phyloP scores from a whole-genome alignment of 2,888 invertebrate genomes.

The Chydorus sphaericus region DNA sequence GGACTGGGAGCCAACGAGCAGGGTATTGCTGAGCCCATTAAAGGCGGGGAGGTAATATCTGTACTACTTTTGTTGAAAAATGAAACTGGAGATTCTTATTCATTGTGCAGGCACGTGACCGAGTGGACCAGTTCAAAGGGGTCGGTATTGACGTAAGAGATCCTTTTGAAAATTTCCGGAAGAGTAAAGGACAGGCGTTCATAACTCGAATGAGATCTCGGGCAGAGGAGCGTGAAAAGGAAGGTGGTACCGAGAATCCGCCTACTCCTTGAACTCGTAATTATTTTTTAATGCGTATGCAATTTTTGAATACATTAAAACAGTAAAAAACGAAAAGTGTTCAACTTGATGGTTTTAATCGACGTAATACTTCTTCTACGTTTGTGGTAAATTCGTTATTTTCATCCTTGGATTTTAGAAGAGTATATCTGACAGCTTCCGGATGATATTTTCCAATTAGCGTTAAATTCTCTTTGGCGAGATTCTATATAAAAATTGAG shows the following conservation, averaged over 20 bases:
- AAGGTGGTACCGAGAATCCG: background rate
- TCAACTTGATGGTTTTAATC: background rate
- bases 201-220: constrained; percentile 85
- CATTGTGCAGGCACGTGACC: constrained; percentile 46
- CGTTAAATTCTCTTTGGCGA: background rate
- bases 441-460: background rate
- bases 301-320: background rate
- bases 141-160: constrained; percentile 84
- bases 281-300: background rate
- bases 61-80: background rate
- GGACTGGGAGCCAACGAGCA: constrained; percentile 90
- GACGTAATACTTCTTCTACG: background rate
- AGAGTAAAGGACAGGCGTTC: constrained; percentile 88
- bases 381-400: background rate
- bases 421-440: background rate
- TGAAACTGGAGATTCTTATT: background rate
- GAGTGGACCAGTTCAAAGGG: constrained; percentile 86
- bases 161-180: constrained; percentile 93
- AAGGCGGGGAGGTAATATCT: constrained; percentile 58
- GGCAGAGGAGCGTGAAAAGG: constrained; percentile 39
- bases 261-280: background rate
- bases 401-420: background rate
- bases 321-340: no score
- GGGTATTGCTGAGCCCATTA: constrained; percentile 88
- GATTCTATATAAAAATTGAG: background rate